Percentiles rank a stretch among this genome's conserved stretches.
phyloP scores from a whole-genome alignment of 2,113 vertebrate genomes.

The Pollachius pollachius region DNA sequence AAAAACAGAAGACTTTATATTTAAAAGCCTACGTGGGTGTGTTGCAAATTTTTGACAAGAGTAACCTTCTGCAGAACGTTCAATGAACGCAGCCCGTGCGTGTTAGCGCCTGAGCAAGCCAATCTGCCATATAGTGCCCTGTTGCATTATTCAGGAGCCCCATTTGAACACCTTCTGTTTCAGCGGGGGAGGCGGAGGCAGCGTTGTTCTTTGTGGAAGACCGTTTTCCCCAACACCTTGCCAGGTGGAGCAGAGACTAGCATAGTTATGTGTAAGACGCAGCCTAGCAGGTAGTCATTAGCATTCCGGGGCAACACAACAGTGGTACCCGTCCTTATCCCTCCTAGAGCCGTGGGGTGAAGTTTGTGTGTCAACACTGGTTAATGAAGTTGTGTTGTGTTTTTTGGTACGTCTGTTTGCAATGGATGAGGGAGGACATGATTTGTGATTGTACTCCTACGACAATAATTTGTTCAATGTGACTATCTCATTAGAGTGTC shows the following conservation, averaged over 20 bases:
- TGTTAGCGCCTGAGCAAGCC: slow-evolving; percentile 34
- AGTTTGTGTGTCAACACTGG: background rate
- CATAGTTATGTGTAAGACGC: background rate
- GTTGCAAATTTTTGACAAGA: slow-evolving; percentile 17
- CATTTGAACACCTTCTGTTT: slow-evolving; percentile 36
- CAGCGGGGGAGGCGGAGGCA: slow-evolving; percentile 32
- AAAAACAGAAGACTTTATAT: slow-evolving; percentile 4
- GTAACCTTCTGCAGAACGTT: slow-evolving; percentile 9
- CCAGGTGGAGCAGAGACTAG: background rate
- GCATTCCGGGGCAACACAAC: background rate
- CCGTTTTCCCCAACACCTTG: slow-evolving; percentile 23
- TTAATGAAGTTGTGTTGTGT: background rate
- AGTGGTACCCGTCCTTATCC: background rate
- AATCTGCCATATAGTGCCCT: slow-evolving; percentile 45
- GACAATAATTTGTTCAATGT: too few species aligned
- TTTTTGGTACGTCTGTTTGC: background rate
- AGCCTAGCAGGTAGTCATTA: background rate
- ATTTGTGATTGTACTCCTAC: too few species aligned
- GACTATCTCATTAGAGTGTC: too few species aligned
- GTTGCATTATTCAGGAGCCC: slow-evolving; percentile 52
- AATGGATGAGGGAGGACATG: background rate
- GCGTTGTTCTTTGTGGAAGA: slow-evolving; percentile 39
- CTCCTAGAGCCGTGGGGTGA: background rate
- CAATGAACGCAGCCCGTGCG: slow-evolving; percentile 22
- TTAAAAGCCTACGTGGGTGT: slow-evolving; percentile 10